A percentile compares a stretch with the other conserved stretches of the same genome.
phyloP scores from a whole-genome alignment of 2,888 invertebrate species.

The Tenthredo mesomela region DNA sequence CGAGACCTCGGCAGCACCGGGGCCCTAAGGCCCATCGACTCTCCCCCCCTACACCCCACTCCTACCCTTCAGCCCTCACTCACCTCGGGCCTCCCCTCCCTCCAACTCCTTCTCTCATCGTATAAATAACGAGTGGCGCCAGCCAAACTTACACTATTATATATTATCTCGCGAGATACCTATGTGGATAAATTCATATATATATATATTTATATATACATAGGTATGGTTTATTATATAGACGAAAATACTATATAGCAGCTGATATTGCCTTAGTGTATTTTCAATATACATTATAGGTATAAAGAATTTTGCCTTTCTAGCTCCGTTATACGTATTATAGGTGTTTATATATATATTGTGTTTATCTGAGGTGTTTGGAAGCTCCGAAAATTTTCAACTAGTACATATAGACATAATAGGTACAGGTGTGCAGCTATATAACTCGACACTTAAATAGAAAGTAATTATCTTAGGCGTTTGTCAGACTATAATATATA shows the following conservation, averaged over 20 bases:
- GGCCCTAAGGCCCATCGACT: conserved; percentile 43
- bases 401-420: not conserved
- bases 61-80: conserved; percentile 54
- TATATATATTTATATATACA: not conserved
- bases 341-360: not conserved
- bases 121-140: conserved; percentile 78
- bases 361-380: conserved; percentile 30
- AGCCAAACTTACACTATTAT: conserved; percentile 72
- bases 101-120: conserved; percentile 57
- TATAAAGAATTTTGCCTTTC: conserved; percentile 1
- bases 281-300: not conserved
- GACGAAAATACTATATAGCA: not conserved
- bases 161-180: conserved; percentile 60
- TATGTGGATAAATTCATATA: no score
- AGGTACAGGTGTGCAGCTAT: not conserved
- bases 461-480: conserved; percentile 33
- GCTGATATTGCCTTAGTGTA: not conserved
- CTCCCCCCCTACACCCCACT: conserved; percentile 57
- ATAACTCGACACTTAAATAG: not conserved
- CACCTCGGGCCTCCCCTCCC: conserved; percentile 56
- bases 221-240: not conserved
- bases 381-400: not conserved
- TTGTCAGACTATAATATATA: not conserved
- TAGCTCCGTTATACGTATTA: not conserved
- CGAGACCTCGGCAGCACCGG: conserved; percentile 49